A percentile compares a stretch with the other conserved stretches of the same genome.
Evolutionary conservation across 2,888 invertebrate species (phyloP).

Genomic region (Petrolisthes cinctipes): DNA sequence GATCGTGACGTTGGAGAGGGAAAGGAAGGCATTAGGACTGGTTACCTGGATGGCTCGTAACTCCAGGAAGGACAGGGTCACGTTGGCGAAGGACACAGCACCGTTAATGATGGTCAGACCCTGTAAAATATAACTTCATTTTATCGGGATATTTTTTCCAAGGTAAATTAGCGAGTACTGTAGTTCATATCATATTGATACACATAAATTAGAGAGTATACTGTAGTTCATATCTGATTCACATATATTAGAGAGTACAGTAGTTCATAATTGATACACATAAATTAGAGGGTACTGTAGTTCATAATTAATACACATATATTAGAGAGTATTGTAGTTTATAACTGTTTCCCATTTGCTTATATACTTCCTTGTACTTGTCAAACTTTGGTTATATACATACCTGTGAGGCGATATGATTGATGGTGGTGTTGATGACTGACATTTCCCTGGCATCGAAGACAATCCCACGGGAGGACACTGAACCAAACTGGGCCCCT

Average conservation of each 20-base stretch:
- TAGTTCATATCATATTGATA: too few species aligned
- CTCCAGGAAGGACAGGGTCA: constrained; percentile 40
- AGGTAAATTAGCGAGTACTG: too few species aligned
- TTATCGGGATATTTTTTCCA: too few species aligned
- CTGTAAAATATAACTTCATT: not conserved
- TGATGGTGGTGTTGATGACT: constrained; percentile 39
- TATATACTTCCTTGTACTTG: too few species aligned
- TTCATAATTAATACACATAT: too few species aligned
- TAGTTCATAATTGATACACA: too few species aligned
- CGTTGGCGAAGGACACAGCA: constrained; percentile 38
- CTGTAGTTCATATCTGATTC: too few species aligned
- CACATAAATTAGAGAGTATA: too few species aligned
- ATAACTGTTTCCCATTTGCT: too few species aligned
- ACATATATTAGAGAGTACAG: too few species aligned
- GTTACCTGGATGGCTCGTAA: constrained; percentile 29
- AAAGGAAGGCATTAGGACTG: constrained; percentile 19
- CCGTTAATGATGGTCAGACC: constrained; percentile 39
- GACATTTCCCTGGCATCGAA: constrained; percentile 52
- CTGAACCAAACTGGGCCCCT: constrained; percentile 31
- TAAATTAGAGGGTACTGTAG: too few species aligned
- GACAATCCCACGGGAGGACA: constrained; percentile 35
- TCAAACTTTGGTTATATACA: not conserved
- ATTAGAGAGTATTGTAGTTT: too few species aligned
- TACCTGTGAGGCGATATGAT: constrained; percentile 29
- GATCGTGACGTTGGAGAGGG: constrained; percentile 45